Conservation (phyloP, 2,888 invertebrate genomes). For the Melangyna quadrimaculata region DNA sequence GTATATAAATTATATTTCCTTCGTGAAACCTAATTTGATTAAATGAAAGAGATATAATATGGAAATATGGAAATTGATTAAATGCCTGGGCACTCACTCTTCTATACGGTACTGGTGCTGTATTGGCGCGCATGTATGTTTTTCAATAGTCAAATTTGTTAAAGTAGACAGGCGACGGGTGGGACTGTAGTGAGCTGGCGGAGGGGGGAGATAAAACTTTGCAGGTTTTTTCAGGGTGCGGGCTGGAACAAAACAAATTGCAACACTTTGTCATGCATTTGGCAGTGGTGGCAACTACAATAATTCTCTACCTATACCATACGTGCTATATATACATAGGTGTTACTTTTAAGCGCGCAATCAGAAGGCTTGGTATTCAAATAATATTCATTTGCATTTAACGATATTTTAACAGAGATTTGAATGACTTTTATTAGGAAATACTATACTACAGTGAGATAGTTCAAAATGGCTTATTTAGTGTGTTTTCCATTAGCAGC, state of each 20-base stretch:
- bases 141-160: constrained; percentile 48
- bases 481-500: too few relatives aligned
- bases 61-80: constrained; percentile 71
- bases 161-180: not conserved
- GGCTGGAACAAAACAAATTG: constrained; percentile 57
- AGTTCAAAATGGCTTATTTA: not conserved
- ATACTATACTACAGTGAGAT: not conserved
- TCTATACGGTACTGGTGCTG: not conserved
- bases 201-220: not conserved
- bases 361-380: constrained; percentile 47
- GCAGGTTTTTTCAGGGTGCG: constrained; percentile 48
- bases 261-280: constrained; percentile 49
- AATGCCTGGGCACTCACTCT: constrained; percentile 28
- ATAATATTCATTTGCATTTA: constrained; percentile 42
- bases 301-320: not conserved
- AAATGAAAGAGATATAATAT: constrained; percentile 63
- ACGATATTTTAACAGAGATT: constrained; percentile 25
- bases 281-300: not conserved
- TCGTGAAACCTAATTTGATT: constrained; percentile 66
- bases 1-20: constrained; percentile 15
- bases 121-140: constrained; percentile 5
- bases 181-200: not conserved
- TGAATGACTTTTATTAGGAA: constrained; percentile 23
- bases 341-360: constrained; percentile 10
- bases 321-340: not conserved